These are phyloP conservation scores for Cladorhizidae sp. DNA, from an alignment of 37 sponge, comb jelly and placozoan genomes.

Conservation along the genomic window DNA sequence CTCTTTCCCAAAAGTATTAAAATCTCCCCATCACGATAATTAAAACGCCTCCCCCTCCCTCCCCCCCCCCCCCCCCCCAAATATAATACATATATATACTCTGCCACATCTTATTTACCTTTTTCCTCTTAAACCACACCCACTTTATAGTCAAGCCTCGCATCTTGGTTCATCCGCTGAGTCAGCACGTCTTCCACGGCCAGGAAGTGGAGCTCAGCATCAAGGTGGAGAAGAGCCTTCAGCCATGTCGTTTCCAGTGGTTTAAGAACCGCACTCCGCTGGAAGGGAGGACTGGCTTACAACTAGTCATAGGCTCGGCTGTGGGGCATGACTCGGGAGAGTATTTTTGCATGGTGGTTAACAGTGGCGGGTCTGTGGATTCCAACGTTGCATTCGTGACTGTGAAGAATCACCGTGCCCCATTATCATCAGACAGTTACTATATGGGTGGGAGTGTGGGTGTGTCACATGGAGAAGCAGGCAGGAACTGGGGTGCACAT, in stretches of 20 bases:
- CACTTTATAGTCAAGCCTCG: no score
- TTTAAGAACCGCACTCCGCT: constrained; percentile 29
- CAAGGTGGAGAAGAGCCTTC: not conserved
- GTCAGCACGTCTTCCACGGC: constrained; percentile 16
- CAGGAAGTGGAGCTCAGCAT: constrained; percentile 1
- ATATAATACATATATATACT: no score
- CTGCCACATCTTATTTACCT: no score
- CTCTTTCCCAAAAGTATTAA: no score
- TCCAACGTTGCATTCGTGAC: constrained; percentile 8
- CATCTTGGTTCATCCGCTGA: constrained; percentile 18
- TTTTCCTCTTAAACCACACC: no score
- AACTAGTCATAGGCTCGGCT: constrained; percentile 3
- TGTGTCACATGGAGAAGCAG: no score
- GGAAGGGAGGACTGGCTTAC: not conserved
- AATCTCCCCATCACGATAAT: no score
- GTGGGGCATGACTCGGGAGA: constrained; percentile 29
- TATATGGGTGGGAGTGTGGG: no score
- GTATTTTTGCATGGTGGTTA: constrained; percentile 29
- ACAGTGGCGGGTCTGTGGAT: not conserved
- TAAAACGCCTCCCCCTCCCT: no score
- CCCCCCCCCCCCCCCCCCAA: no score
- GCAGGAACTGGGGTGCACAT: no score
- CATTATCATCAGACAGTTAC: not conserved
- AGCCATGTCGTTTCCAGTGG: constrained; percentile 45
- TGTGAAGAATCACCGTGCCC: not conserved